Evolutionary conservation across 2,113 vertebrate species (phyloP), one percentile per base, ranked within the genome.

Genomic region (Amphiprion percula): DNA sequence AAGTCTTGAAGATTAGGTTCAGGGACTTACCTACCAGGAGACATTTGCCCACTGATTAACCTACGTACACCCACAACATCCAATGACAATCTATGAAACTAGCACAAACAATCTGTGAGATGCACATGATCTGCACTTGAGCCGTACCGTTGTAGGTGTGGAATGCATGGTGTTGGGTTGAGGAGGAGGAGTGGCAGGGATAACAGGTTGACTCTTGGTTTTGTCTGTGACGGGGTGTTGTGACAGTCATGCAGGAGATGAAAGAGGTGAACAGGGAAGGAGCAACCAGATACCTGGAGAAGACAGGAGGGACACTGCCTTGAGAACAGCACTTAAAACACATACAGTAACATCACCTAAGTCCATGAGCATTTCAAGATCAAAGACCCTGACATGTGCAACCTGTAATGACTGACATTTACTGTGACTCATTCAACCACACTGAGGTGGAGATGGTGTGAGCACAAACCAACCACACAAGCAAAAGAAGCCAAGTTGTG

Each of bases 231-330:
- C 10, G 19, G 68, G 52, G 60, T 63, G 78, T 83, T 72, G 73
- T 47, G 61, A 65, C 7, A 12, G 23, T 67, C 74, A 49, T 47
- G 68, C 11, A 52, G 60, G 86, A 74, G 39, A 72, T 9, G 78
- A 80, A 23, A 15, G 64, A 80, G 63, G 60, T 41, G 64, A 88
- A 60, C 33, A 84, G 47, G 78, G 90, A 4, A 79, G 56, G 59
- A 91, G 80, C 70, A 88, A 77, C 88, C 90, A 91, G 65, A 91
- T 7, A 74, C 90, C 92, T 92, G 84, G 46, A 81, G 61, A 49
- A 44, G 68, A 79, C 33, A 77, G 28, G 58, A 73, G 47, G 46
- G 33, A 54, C 2, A 30, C 11, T 0, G 26, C 6, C 6, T 68
- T 58, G 14, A 53, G n/a, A 21, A 19, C 37, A 46, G 10, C 26